These are phyloP conservation scores for Dolichotis patagonum DNA, from an alignment of 2,113 vertebrate genomes.

Conservation along the genomic window DNA sequence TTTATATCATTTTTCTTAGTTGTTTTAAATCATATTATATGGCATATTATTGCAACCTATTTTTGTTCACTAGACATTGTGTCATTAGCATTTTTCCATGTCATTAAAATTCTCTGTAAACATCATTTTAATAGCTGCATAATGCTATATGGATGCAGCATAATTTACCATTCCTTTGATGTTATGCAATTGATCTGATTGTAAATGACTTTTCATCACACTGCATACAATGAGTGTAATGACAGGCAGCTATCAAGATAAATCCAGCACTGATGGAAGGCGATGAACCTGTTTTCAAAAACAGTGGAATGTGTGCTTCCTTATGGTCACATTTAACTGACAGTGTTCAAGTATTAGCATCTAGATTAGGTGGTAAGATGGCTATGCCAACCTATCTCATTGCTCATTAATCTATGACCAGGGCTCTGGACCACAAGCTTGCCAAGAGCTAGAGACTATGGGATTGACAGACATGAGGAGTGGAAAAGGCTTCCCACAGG, in stretches of 20 bases:
- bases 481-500: neutral
- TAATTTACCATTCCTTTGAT: constrained; percentile 52
- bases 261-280: neutral
- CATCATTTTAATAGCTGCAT: constrained; percentile 54
- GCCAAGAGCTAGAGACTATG: neutral
- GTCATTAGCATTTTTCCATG: constrained; percentile 39
- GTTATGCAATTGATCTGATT: neutral
- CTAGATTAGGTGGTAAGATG: neutral
- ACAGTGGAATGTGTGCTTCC: neutral
- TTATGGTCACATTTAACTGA: neutral
- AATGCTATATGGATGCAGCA: constrained; percentile 7
- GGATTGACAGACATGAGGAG: neutral
- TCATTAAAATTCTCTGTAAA: constrained; percentile 62
- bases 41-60: neutral
- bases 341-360: neutral
- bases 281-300: constrained; percentile 30
- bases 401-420: neutral
- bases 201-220: constrained; percentile 24
- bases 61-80: constrained; percentile 29
- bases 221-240: constrained; percentile 1
- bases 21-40: neutral
- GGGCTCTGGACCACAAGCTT: neutral
- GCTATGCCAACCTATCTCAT: neutral
- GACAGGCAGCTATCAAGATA: constrained; percentile 39
- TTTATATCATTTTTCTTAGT: constrained; percentile 9